Base-by-base conservation (phyloP, 2,888 invertebrate genomes). In the Meteorus cinctellus region DNA sequence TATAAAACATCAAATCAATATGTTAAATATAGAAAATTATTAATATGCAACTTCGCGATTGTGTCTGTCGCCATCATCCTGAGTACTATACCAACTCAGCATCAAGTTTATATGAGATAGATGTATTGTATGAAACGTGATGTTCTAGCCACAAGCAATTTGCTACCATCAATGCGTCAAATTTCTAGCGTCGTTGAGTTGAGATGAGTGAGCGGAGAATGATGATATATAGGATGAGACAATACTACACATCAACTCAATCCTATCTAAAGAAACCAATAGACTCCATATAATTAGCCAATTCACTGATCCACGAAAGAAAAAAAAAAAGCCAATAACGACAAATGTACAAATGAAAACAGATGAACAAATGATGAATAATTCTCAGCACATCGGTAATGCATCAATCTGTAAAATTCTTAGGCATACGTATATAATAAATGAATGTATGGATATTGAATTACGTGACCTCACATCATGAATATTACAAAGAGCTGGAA, bases 91-190 rank as follows among this genome's bases (percentile, higher is more conserved):
- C 3, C 19, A 73, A 24, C 66, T 73, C 24, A 73, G 66, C 51
- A 66, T 55, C 19, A 27, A 24, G 27, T 68, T 19, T 68, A 8
- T 24, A 27, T 51, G 16, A 34, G 24, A 55, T n/a, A 55, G 48
- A 55, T 60, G 59, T 73, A 66, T 76, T 79, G 82, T 81, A 75
- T 78, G 83, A 82, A 85, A 86, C 87, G 87, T 87, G 87, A 87
- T 84, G 84, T 86, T 86, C 82, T 81, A 82, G 84, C 87, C 87
- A 81, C 86, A 84, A 84, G 60, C 31, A 14, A 69, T 69, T 69
- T 24, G 5, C 69, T 10, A 59, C 34, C 31, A 55, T 51, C 24
- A 45, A 51, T 24, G 24, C 68, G 12, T n/a, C 68, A 14, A 29
- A 19, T 55, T 19, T 55, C 55, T 19, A 55, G n/a, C 8, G n/a